Percentiles rank a stretch among this genome's conserved stretches.
These are phyloP conservation scores for Pygocentrus nattereri DNA, from an alignment of 2,797 vertebrate genomes.

Conservation along the genomic window DNA sequence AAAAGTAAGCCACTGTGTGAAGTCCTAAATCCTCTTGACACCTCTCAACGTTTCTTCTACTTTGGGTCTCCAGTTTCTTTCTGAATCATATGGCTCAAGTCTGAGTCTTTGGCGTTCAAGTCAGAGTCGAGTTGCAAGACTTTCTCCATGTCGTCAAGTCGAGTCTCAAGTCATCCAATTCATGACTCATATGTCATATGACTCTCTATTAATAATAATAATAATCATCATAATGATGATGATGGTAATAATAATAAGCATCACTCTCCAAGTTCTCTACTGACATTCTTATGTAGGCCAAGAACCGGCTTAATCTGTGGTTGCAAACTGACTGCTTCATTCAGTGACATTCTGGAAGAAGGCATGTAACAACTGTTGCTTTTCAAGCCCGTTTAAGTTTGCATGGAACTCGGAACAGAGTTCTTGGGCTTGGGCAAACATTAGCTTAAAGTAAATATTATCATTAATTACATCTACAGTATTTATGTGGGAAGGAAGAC, in stretches of 20 bases:
- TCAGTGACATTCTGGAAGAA: constrained; percentile 10
- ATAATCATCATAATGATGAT: not conserved
- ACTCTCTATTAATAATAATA: too few relatives aligned
- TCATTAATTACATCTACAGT: constrained; percentile 12
- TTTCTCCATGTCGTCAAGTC: too few relatives aligned
- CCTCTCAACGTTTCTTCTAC: too few relatives aligned
- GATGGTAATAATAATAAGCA: not conserved
- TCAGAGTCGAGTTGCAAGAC: too few relatives aligned
- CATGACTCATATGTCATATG: too few relatives aligned
- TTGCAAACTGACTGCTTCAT: constrained; percentile 10
- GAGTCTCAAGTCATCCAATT: too few relatives aligned
- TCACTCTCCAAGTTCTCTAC: too few relatives aligned
- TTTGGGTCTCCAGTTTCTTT: too few relatives aligned
- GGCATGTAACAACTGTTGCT: constrained; percentile 22
- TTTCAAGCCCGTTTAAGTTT: not conserved
- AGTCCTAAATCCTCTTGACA: too few relatives aligned
- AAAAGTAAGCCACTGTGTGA: too few relatives aligned
- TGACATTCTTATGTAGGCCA: not conserved
- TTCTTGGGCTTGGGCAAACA: constrained; percentile 30
- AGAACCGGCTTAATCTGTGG: not conserved
- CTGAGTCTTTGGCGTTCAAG: too few relatives aligned
- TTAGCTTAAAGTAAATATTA: constrained; percentile 43
- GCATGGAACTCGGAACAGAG: constrained; percentile 3
- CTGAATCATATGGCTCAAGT: too few relatives aligned
- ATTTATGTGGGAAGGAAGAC: constrained; percentile 26